phyloP scores from a whole-genome alignment of 1,140 invertebrate genomes.

The Cataglyphis hispanica region DNA sequence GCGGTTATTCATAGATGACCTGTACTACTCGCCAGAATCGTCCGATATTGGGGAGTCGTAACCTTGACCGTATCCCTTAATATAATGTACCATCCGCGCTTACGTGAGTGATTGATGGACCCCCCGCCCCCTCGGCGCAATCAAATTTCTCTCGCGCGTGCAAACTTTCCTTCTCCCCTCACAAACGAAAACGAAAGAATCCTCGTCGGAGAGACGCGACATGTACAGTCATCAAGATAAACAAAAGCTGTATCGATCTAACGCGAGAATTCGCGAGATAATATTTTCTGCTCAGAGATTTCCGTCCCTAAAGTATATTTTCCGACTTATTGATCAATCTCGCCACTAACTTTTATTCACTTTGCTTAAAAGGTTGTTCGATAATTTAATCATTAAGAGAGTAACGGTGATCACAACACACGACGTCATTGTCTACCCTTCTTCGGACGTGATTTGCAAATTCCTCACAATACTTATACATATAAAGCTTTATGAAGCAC shows the following conservation, averaged over 20 bases:
- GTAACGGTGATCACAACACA: neutral
- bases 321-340: conserved; percentile 25
- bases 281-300: neutral
- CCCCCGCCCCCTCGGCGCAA: neutral
- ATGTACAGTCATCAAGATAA: conserved; percentile 28
- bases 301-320: neutral
- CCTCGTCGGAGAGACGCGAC: neutral
- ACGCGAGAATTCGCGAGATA: neutral
- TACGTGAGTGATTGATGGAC: conserved; percentile 28
- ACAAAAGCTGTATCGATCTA: conserved; percentile 21
- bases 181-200: neutral
- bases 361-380: conserved; percentile 11
- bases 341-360: neutral
- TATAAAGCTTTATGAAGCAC: neutral
- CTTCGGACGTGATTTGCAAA: neutral
- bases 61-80: conserved; percentile 68
- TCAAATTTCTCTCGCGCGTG: neutral
- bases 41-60: conserved; percentile 45
- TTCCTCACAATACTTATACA: neutral
- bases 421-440: neutral
- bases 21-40: conserved; percentile 27
- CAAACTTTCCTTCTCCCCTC: neutral
- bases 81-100: conserved; percentile 13
- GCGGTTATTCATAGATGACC: conserved; percentile 68
- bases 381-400: conserved; percentile 14